Evolutionary conservation across 2,797 vertebrate species (phyloP), one percentile per base, ranked within the genome.

Genomic region (Forpus xanthops): DNA sequence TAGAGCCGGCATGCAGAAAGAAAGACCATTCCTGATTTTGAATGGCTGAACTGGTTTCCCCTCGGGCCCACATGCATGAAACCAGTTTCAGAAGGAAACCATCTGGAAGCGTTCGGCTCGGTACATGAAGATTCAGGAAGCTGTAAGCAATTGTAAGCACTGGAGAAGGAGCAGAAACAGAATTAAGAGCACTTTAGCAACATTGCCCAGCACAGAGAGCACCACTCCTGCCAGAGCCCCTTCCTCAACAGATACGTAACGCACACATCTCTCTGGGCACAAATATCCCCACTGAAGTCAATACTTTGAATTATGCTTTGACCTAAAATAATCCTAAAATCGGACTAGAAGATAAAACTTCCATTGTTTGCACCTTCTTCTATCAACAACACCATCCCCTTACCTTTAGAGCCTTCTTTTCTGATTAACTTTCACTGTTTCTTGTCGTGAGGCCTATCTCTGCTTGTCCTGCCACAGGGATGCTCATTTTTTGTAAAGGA

Each of bases 1-100:
- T 90, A 71, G 73, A 90, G 27, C 28, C 73, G 50, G 49, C 44
- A 31, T 31, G 39, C 7, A 9, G 42, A 90, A 87, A 74, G 50
- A 77, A 92, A 74, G 67, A 25, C 52, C 39, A 49, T 78, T 88
- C 74, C 74, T 82, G 41, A 50, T 74, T 77, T 85, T 3, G 94
- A 95, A 87, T 65, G 90, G 60, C 52, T 92, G 90, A 88, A 86
- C n/a, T 76, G 75, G 37, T 91, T 95, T 93, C 72, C 62, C 62
- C 37, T 82, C 33, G 82, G 87, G 72, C n/a, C n/a, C 24, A 37
- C 30, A 31, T 66, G 65, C 71, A 64, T 23, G 66, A 75, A 94
- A 73, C 67, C 52, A 66, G 31, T 85, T 89, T 90, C 64, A 47
- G 73, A 90, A 92, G 47, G 67, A 93, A 94, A 87, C 49, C 35